phyloP scores from a whole-genome alignment of 2,113 vertebrate species.

The Thoracochromis brauschi region DNA sequence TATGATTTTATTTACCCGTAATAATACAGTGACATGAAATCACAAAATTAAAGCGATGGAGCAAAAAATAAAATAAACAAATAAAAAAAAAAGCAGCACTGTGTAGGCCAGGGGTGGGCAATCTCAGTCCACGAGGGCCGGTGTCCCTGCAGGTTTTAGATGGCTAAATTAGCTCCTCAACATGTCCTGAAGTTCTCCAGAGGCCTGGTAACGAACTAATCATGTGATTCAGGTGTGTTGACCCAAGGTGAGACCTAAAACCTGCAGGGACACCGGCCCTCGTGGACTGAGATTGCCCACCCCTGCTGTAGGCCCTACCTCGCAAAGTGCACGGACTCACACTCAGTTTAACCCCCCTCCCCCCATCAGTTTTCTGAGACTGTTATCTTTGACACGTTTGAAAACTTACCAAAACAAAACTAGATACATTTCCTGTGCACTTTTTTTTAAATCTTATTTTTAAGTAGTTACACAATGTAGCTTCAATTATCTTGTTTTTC shows the following conservation, averaged over 20 bases:
- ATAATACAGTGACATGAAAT: not conserved
- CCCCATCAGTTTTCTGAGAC: not conserved
- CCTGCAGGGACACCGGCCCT: no score
- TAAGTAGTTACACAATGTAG: not conserved
- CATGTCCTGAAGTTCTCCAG: no score
- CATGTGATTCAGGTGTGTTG: no score
- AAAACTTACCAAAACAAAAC: not conserved
- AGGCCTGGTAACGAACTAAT: no score
- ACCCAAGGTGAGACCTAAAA: no score
- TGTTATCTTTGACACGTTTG: not conserved
- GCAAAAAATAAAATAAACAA: accelerated
- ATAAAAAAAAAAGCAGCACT: not conserved
- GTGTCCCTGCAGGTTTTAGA: no score
- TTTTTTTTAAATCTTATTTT: not conserved
- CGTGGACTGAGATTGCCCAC: no score
- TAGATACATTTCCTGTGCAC: not conserved
- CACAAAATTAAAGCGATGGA: not conserved
- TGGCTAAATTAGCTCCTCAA: no score
- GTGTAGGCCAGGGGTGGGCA: not conserved
- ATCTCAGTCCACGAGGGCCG: no score
- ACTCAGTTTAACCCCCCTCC: not conserved
- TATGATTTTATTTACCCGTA: not conserved
- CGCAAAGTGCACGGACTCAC: not conserved
- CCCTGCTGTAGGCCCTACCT: not conserved
- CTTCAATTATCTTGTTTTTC: not conserved